phyloP scores from a whole-genome alignment of 2,888 invertebrate species.

The Brachynemurus nebulosus region DNA sequence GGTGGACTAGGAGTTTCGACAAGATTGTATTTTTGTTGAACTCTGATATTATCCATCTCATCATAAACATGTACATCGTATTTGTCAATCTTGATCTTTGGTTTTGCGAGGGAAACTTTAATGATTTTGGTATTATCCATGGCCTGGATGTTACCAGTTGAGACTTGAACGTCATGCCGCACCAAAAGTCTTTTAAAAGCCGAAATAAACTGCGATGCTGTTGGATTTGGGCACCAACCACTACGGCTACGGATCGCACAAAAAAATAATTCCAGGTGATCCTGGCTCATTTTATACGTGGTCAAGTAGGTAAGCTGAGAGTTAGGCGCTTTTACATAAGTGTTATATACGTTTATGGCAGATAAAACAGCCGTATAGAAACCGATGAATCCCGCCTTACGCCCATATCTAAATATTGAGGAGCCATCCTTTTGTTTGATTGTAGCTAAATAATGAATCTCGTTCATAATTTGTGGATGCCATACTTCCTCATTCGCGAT shows the following conservation, averaged over 20 bases:
- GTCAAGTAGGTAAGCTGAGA: background rate
- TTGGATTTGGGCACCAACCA: slow-evolving; percentile 9
- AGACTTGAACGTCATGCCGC: slow-evolving; percentile 7
- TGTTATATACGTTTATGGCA: background rate
- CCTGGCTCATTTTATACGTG: background rate
- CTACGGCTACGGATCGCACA: slow-evolving; percentile 4
- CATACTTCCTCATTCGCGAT: background rate
- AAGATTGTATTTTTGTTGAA: background rate
- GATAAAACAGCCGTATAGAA: background rate
- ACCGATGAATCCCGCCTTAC: background rate
- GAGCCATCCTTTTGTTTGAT: background rate
- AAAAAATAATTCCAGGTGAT: background rate
- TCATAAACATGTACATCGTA: background rate
- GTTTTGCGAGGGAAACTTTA: too few relatives aligned
- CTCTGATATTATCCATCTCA: background rate
- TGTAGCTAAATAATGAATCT: background rate
- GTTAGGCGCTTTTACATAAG: background rate
- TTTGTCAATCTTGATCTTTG: too few relatives aligned
- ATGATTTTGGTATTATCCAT: background rate
- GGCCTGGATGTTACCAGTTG: slow-evolving; percentile 2
- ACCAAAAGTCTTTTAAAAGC: slow-evolving; percentile 6
- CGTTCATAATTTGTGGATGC: background rate
- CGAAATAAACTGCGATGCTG: slow-evolving; percentile 9
- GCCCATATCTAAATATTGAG: background rate
- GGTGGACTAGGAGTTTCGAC: background rate